phyloP scores from a whole-genome alignment of 2,113 vertebrate species.

The mouse (Mus musculus) region GRCm39 chr5:117421501-117422000 shows the following conservation, averaged over 20 bases:
- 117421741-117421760: neutral
- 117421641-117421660: neutral
- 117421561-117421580: neutral
- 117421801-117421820: neutral
- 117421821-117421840: no score
- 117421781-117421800: neutral
- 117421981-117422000: neutral
- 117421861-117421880: no score
- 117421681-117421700: neutral
- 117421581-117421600: neutral
- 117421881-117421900: no score
- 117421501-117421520: slow-evolving; percentile 97
- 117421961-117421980: no score
- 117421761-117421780: no score
- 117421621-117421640: neutral
- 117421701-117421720: neutral
- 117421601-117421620: neutral
- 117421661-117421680: neutral
- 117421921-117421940: no score
- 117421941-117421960: no score
- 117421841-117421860: no score
- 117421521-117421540: slow-evolving; percentile 93
- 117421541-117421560: neutral
- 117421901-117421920: no score
- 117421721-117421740: neutral